phyloP scores from a whole-genome alignment of 2,113 vertebrate species.

The Leucoraja erinaceus region DNA sequence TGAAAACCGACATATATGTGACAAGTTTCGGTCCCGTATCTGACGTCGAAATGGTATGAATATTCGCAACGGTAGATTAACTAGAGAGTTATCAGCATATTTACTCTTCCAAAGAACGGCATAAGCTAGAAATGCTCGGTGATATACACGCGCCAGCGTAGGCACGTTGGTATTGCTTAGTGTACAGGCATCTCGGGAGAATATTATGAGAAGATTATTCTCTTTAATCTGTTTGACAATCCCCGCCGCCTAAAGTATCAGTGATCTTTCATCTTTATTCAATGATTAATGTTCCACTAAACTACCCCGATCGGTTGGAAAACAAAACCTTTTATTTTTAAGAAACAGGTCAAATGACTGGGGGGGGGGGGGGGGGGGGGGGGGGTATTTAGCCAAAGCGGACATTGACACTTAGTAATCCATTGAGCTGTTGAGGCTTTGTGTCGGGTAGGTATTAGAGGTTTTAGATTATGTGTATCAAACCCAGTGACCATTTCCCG shows the following conservation, averaged over 20 bases:
- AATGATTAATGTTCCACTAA: background rate
- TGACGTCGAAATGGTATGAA: conserved; percentile 69
- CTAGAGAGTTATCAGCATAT: conserved; percentile 22
- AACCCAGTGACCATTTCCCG: background rate
- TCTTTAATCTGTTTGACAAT: conserved; percentile 69
- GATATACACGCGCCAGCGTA: background rate
- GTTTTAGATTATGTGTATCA: background rate
- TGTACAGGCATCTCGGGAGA: conserved; percentile 63
- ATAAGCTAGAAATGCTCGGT: background rate
- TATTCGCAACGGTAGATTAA: conserved; percentile 40
- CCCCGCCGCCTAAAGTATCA: conserved; percentile 48
- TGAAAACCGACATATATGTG: conserved; percentile 74
- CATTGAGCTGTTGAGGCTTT: background rate
- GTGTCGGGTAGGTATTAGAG: background rate
- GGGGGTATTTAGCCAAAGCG: background rate
- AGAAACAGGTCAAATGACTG: background rate
- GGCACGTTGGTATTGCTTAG: conserved; percentile 48
- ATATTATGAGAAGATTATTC: conserved; percentile 66
- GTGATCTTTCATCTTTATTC: conserved; percentile 40
- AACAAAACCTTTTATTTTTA: background rate
- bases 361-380: too few species aligned
- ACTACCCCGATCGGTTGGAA: background rate
- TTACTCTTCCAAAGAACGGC: conserved; percentile 23
- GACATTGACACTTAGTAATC: background rate
- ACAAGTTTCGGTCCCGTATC: conserved; percentile 74